Percentiles rank a stretch among this genome's conserved stretches.
phyloP scores from a whole-genome alignment of 2,113 vertebrate genomes.

The Sturnus vulgaris region DNA sequence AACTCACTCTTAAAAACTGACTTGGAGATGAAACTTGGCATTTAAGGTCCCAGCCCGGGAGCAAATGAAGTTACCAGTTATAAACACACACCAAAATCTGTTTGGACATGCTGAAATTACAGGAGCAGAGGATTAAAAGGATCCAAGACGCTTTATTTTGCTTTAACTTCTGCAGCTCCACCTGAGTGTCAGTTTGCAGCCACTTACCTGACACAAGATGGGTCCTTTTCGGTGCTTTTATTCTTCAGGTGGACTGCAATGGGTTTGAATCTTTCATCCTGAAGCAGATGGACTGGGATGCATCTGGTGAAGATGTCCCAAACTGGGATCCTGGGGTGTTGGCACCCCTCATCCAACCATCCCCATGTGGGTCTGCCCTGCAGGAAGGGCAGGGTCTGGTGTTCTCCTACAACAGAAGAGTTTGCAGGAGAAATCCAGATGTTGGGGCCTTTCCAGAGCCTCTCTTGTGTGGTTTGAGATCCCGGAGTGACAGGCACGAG shows the following conservation, averaged over 20 bases:
- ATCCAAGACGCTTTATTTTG: slow-evolving; percentile 28
- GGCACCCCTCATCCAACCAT: not conserved
- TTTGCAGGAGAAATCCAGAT: not conserved
- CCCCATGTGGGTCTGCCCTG: not conserved
- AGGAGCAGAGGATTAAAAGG: slow-evolving; percentile 60
- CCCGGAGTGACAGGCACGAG: not conserved
- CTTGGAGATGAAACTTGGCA: slow-evolving; percentile 62
- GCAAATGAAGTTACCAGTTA: slow-evolving; percentile 67
- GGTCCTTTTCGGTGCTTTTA: not conserved
- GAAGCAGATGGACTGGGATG: not conserved
- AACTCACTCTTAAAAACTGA: slow-evolving; percentile 40
- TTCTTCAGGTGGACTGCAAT: not conserved
- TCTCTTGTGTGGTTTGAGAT: not conserved
- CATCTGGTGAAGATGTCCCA: rapidly evolving
- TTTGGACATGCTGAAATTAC: slow-evolving; percentile 64
- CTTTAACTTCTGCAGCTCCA: not conserved
- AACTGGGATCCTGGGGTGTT: not conserved
- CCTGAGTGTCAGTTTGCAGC: not conserved
- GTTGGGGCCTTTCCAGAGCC: not conserved
- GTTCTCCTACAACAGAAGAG: not conserved
- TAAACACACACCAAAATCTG: slow-evolving; percentile 63
- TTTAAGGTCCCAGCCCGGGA: slow-evolving; percentile 55
- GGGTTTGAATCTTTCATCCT: not conserved
- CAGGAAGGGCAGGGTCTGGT: not conserved
- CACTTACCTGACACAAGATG: not conserved